phyloP scores from a whole-genome alignment of 1,140 invertebrate species.

The Phocides pigmalion region DNA sequence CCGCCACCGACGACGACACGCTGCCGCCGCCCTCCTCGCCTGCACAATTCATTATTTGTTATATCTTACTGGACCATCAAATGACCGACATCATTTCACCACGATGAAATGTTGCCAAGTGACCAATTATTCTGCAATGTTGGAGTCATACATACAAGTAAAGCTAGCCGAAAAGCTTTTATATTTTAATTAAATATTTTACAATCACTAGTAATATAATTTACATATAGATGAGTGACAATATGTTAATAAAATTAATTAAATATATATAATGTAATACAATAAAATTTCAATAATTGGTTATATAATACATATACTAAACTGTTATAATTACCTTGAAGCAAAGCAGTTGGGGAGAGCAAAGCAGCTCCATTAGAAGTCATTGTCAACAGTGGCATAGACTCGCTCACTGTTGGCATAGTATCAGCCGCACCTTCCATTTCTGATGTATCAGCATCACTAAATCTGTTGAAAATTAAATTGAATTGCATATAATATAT shows the following conservation, averaged over 20 bases:
- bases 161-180: no score
- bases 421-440: constrained; percentile 75
- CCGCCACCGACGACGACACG: constrained; percentile 57
- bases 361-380: constrained; percentile 68
- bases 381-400: constrained; percentile 71
- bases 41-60: constrained; percentile 12
- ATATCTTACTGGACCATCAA: no score
- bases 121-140: no score
- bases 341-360: constrained; percentile 62
- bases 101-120: no score
- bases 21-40: constrained; percentile 58
- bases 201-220: no score
- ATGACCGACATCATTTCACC: no score
- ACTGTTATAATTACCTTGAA: constrained; percentile 54
- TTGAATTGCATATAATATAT: background rate
- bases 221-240: no score
- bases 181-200: no score
- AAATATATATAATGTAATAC: no score
- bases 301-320: constrained; percentile 6
- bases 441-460: constrained; percentile 74
- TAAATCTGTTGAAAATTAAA: constrained; percentile 51
- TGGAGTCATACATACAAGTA: no score
- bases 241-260: no score
- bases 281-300: no score
- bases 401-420: constrained; percentile 74